Evolutionary conservation across 2,113 vertebrate genomes (phyloP).

Genomic region (Hemiscyllium ocellatum): DNA sequence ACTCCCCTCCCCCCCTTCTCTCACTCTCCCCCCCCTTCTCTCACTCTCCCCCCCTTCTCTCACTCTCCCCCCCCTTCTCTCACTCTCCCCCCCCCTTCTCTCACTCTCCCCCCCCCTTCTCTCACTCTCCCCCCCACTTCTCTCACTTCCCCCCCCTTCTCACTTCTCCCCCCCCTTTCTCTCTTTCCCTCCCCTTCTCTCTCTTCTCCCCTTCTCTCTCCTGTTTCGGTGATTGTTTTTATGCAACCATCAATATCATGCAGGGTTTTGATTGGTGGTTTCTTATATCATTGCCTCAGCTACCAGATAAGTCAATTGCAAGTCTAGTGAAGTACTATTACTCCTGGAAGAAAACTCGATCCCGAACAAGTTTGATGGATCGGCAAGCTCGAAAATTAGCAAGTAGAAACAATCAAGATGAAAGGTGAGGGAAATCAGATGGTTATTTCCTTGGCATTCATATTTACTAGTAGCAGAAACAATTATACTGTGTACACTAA

Average conservation of each 20-base stretch:
- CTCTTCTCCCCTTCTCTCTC: neutral
- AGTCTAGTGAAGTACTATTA: constrained; percentile 98
- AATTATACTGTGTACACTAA: neutral
- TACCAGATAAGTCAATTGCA: constrained; percentile 97
- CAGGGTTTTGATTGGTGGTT: neutral
- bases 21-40: too few relatives aligned
- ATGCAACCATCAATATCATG: neutral
- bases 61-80: too few relatives aligned
- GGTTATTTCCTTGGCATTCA: neutral
- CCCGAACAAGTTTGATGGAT: constrained; percentile 96
- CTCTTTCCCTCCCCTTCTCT: too few relatives aligned
- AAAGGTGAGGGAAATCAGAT: constrained; percentile 61
- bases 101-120: neutral
- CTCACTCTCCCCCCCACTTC: rapidly evolving
- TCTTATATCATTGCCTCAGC: constrained; percentile 56
- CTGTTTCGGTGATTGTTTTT: neutral
- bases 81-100: too few relatives aligned
- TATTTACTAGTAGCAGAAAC: neutral
- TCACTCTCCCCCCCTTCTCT: neutral
- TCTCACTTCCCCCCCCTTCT: too few relatives aligned
- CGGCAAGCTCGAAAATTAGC: constrained; percentile 91
- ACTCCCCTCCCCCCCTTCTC: too few relatives aligned
- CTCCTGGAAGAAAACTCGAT: constrained; percentile 98
- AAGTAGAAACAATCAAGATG: constrained; percentile 81
- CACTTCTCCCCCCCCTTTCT: too few relatives aligned